Evolutionary conservation across 2,888 invertebrate genomes (phyloP), one percentile per base, ranked within the genome.

Genomic region (Agrotis puta): DNA sequence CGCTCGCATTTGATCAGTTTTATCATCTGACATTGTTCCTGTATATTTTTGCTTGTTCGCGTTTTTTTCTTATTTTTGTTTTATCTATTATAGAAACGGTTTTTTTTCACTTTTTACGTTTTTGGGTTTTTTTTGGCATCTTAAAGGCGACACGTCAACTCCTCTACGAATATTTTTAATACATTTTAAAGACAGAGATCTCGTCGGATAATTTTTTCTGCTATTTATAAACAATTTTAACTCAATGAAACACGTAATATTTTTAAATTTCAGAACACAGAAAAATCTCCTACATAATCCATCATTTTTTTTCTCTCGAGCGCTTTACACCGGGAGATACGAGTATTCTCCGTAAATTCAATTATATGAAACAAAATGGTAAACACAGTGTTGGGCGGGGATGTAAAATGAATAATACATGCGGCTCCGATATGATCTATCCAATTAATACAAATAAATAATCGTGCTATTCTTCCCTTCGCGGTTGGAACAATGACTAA

Each of bases 401-500:
- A 79, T 76, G 59, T 70, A 70, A 70, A 78, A 77, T 81, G 62
- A 84, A 85, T 85, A 78, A 84, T 77, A 79, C 79, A 78, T 78
- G 62, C 70, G 61, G 67, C 45, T 18, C 45, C 53, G 84, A 87
- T 87, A 85, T 56, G 56, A 83, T 85, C 85, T 83, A 74, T 80
- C 78, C 85, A 83, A 85, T 85, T 85, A 82, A 78, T 68, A 84
- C 74, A 84, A 78, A 82, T 84, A 88, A 89, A 90, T 91, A 92
- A 93, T 91, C 88, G 89, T 86, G 88, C 77, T 82, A 84, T 91
- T 89, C 88, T 50, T 70, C 64, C 71, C 85, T 87, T 80, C 84
- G 77, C 69, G 68, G 66, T 74, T 9, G 71, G 18, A 50, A 67
- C 47, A 53, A 66, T 76, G 71, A 67, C 20, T 61, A 54, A 75